Conservation (phyloP, 2,888 invertebrate genomes). For the Brenthis ino region DNA sequence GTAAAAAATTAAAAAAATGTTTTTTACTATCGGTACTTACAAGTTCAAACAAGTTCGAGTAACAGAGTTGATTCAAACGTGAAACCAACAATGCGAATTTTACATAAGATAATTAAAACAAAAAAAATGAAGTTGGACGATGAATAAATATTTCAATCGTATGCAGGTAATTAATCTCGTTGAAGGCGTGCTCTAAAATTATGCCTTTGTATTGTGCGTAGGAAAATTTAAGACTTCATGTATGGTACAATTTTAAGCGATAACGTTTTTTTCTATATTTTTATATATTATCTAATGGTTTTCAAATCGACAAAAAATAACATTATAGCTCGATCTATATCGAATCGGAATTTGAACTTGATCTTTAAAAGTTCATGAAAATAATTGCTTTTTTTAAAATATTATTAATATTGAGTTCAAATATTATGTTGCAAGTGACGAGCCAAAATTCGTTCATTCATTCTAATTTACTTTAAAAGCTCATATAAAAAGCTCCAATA, state of each 20-base stretch:
- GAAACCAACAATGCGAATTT: slow-evolving; percentile 17
- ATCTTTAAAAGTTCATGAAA: too few species aligned
- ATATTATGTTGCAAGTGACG: too few species aligned
- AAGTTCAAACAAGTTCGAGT: background rate
- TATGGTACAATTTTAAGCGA: slow-evolving; percentile 43
- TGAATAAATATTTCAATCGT: slow-evolving; percentile 40
- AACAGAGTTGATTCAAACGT: background rate
- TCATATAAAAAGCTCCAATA: too few species aligned
- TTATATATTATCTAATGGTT: too few species aligned
- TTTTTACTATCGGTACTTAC: background rate
- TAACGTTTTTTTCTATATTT: background rate
- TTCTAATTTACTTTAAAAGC: too few species aligned
- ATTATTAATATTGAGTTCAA: too few species aligned
- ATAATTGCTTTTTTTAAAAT: too few species aligned
- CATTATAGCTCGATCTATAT: too few species aligned
- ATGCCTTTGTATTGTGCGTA: slow-evolving; percentile 59
- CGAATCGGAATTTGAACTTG: too few species aligned
- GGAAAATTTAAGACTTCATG: slow-evolving; percentile 37
- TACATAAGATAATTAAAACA: slow-evolving; percentile 16
- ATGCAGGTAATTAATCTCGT: slow-evolving; percentile 65
- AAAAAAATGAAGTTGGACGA: slow-evolving; percentile 23
- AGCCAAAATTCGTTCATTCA: too few species aligned
- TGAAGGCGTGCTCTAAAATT: slow-evolving; percentile 61
- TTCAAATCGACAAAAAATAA: too few species aligned
- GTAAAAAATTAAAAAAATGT: too few species aligned